Percentiles rank a stretch among this genome's conserved stretches.
These are phyloP conservation scores for Acanthochromis polyacanthus DNA, from an alignment of 2,113 vertebrate species.

Conservation along the genomic window DNA sequence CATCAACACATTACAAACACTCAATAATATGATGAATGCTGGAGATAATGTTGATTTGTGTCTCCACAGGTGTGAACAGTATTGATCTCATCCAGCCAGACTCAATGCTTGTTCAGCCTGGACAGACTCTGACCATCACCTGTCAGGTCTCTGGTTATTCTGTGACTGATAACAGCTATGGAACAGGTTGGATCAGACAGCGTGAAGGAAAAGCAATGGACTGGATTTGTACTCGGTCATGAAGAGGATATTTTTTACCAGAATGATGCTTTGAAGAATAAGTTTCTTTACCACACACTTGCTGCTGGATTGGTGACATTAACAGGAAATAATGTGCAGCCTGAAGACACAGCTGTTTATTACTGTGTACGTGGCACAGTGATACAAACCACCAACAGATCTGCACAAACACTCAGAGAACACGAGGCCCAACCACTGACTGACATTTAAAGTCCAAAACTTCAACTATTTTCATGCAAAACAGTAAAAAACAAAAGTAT, in stretches of 20 bases:
- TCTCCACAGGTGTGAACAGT: not conserved
- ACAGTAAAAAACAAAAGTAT: too few relatives aligned
- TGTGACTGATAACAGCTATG: slow-evolving; percentile 39
- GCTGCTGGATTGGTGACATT: slow-evolving; percentile 50
- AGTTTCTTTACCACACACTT: slow-evolving; percentile 51
- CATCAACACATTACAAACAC: too few relatives aligned
- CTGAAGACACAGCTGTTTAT: slow-evolving; percentile 47
- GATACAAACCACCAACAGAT: not conserved
- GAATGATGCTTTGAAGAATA: too few relatives aligned
- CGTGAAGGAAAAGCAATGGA: too few relatives aligned
- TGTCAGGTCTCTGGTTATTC: slow-evolving; percentile 50
- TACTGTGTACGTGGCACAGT: slow-evolving; percentile 10
- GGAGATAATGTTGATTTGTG: slow-evolving; percentile 29
- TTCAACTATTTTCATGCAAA: too few relatives aligned
- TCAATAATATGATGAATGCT: too few relatives aligned
- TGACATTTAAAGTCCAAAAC: too few relatives aligned
- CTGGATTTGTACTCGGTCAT: too few relatives aligned
- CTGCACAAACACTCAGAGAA: not conserved
- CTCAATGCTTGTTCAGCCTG: too few relatives aligned
- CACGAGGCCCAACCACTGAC: too few relatives aligned
- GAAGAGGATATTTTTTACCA: too few relatives aligned
- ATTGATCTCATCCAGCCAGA: slow-evolving; percentile 35
- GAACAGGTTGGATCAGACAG: too few relatives aligned
- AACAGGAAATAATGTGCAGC: slow-evolving; percentile 44
- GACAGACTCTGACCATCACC: slow-evolving; percentile 38